Evolutionary conservation across 2,888 invertebrate genomes (phyloP), one percentile per base, ranked within the genome.

Genomic region (Plagiodera versicolora): DNA sequence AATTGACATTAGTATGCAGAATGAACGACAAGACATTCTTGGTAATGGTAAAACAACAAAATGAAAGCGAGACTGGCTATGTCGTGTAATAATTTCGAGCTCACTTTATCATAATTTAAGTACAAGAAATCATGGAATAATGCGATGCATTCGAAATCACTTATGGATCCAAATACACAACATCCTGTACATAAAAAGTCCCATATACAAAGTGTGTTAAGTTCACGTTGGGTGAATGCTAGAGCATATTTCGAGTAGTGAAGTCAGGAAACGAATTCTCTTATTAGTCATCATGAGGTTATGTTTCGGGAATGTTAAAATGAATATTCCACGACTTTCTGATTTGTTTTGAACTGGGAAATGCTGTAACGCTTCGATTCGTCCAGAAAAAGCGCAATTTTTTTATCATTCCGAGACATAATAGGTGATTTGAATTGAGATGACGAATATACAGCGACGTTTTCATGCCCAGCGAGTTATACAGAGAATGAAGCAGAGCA

Each of bases 381-480:
- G 6, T 24, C 6, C 6, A 6, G 6, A 24, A 24, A 24, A 24
- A 24, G 24, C 6, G 3, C 24, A 24, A 5, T 24, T 24, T 24
- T 24, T 24, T 24, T 6, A 24, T 5, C 24, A 24, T 6, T 39
- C 11, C 32, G 10, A 32, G 32, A 32, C 32, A 9, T 10, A 8
- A 2, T 9, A 9, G 2, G 39, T 24, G 24, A 5, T 24, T 24
- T 24, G 24, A 24, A 24, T 24, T 6, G 47, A 18, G 51, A 51
- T 18, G 11, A 35, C 17, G 16, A 53, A 53, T 44, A 53, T 44
- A 11, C 24, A 53, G 5, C 14, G 2, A 17, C 14, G 24, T 44
- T 53, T 53, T 53, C 53, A 53, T 53, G 53, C 44, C 24, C 44
- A 53, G 24, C 28, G 53, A 53, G 20, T 53, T n/a, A 28, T 24